Evolutionary conservation across 2,888 invertebrate species (phyloP), one percentile per base, ranked within the genome.

Genomic region (Pandemis cinnamomeana): DNA sequence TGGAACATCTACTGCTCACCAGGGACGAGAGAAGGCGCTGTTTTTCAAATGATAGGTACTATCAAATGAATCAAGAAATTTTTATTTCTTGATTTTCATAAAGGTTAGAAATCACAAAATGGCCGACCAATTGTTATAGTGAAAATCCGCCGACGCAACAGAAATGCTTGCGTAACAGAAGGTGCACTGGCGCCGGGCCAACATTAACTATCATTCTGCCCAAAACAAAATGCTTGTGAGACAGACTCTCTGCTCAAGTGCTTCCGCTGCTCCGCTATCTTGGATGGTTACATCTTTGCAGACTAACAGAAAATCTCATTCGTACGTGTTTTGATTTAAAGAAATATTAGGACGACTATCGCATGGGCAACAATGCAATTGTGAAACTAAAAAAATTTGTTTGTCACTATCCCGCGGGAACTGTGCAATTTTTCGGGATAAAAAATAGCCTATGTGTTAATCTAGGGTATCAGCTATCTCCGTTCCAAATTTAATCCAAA

Each of bases 141-240:
- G n/a, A 53, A 41, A 20, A 66, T 66, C 48, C 27, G 48, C 4
- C 51, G 41, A 75, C 71, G 76, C 75, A 75, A 71, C 71, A 67
- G 51, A 75, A 77, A 77, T 76, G 80, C 80, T 82, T 83, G 79
- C 81, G 78, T 78, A 82, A 84, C 77, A 75, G 80, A 79, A 84
- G 84, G 83, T 83, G 80, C 77, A 80, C 81, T 87, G 86, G 87
- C 86, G 55, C 2, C 2, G 36, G 44, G 86, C 87, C 87, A 87
- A 80, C 76, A 76, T 58, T 62, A 70, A 70, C 70, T 66, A 66
- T 74, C 70, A 70, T 72, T 69, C 63, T 64, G 69, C 70, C 67
- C 61, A 60, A 67, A 61, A 72, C 67, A 67, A 74, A 66, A 66
- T 71, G 69, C 58, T 55, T 11, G 42, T 42, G 55, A 67, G 70